A percentile compares a stretch with the other conserved stretches of the same genome.
phyloP scores from a whole-genome alignment of 2,797 vertebrate species.

The Sebastes itinus region DNA sequence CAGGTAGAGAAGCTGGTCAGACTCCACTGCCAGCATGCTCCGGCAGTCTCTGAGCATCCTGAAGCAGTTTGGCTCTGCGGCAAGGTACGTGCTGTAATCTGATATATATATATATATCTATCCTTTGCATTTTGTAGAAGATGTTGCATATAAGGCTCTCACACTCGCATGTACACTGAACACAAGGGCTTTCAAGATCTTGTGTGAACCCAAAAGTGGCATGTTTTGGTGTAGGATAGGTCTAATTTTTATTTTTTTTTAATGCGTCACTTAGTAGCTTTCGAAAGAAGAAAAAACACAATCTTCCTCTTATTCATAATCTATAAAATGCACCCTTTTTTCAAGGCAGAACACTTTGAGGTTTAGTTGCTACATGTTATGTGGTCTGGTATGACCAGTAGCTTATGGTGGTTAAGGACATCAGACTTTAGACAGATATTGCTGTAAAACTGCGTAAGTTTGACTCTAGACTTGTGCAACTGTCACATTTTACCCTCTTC shows the following conservation, averaged over 20 bases:
- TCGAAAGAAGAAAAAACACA: neutral
- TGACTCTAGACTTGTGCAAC: neutral
- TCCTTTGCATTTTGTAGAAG: no score
- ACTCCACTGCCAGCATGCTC: constrained; percentile 69
- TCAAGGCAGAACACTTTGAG: no score
- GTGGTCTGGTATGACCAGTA: neutral
- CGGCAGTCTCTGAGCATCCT: constrained; percentile 82
- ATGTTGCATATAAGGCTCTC: no score
- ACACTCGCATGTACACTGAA: neutral
- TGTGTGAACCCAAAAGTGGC: neutral
- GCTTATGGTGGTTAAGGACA: neutral
- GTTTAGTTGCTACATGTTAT: neutral
- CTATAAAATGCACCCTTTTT: no score
- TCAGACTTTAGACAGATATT: neutral
- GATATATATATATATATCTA: neutral
- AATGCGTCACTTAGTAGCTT: neutral
- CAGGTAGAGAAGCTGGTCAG: constrained; percentile 42
- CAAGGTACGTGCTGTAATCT: constrained; percentile 68
- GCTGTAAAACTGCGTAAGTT: neutral
- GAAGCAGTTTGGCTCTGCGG: constrained; percentile 75
- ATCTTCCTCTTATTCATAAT: neutral
- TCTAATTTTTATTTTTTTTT: no score
- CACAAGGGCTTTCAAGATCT: neutral
- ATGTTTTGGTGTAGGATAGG: neutral
- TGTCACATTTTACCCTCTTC: neutral